Base-by-base conservation (phyloP, 2,113 vertebrate species). In the Centrocercus urophasianus region DNA sequence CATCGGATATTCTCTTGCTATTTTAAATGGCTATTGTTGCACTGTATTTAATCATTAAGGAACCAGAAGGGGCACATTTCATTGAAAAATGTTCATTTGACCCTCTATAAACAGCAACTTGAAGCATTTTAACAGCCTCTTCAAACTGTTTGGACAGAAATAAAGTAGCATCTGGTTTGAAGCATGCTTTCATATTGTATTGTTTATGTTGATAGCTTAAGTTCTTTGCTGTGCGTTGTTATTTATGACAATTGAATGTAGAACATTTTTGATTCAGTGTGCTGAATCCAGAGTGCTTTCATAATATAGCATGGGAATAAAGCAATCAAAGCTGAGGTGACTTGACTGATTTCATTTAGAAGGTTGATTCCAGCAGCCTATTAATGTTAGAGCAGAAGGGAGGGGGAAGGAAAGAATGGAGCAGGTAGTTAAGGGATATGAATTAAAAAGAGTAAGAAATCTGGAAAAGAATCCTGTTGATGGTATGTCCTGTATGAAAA, bases 391-490 rank as follows among this genome's bases (percentile, higher is more conserved):
- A 96, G 57, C 43, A 70, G 95, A 61, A 88, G 66, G 75, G 82
- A 95, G 93, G 64, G 48, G 81, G 78, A 90, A 80, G 70, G 97
- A 98, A 98, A 96, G 96, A 97, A 98, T 94, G 95, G 96, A 97
- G 97, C 97, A 97, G 95, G 98, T 99, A 98, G 98, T 98, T 98
- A 98, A 97, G 97, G 98, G 97, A 98, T 98, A 98, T 97, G 95
- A 97, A 98, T 98, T 97, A 96, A 98, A 98, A 98, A 98, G 97
- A 97, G 97, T 97, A 83, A 96, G 96, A 98, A 98, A 98, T 98
- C 96, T 97, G 93, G 95, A 95, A 95, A 98, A 97, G 98, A 98
- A 98, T 96, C 87, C 97, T 97, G 96, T 94, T 97, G 97, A 96
- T 43, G 74, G 92, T 97, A 96, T 88, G 93, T 94, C 97, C 97